Evolutionary conservation across 2,113 vertebrate species (phyloP).

Genomic region (Melanotaenia duboulayi): DNA sequence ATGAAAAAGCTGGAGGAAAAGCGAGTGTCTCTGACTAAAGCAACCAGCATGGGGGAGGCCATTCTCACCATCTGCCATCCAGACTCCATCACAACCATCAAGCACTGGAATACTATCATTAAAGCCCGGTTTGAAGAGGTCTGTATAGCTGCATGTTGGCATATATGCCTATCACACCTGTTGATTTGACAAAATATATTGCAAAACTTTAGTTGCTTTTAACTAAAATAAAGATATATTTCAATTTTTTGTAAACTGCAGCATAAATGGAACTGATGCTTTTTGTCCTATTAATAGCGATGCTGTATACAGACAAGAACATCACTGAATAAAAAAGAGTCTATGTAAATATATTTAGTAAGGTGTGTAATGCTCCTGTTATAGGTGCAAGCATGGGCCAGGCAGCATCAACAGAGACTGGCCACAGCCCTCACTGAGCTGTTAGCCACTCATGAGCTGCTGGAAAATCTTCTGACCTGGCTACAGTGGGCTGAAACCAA

Average conservation of each 20-base stretch:
- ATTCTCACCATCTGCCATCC: slow-evolving; percentile 95
- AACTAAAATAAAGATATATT: not conserved
- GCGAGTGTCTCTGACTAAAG: slow-evolving; percentile 89
- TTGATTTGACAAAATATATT: slow-evolving; percentile 18
- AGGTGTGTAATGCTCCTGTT: not conserved
- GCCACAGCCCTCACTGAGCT: slow-evolving; percentile 89
- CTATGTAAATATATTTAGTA: too few relatives aligned
- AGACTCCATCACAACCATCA: slow-evolving; percentile 97
- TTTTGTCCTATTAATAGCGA: not conserved
- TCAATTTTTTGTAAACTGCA: not conserved
- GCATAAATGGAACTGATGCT: not conserved
- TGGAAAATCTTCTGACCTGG: slow-evolving; percentile 94
- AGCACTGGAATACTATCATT: slow-evolving; percentile 99
- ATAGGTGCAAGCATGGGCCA: slow-evolving; percentile 95
- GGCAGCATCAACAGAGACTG: slow-evolving; percentile 94
- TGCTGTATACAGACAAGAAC: not conserved
- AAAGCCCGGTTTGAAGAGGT: slow-evolving; percentile 98
- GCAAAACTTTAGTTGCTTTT: not conserved
- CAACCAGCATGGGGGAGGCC: slow-evolving; percentile 91
- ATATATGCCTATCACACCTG: slow-evolving; percentile 18
- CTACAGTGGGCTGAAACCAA: slow-evolving; percentile 96
- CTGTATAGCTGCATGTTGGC: slow-evolving; percentile 59
- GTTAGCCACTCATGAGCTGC: slow-evolving; percentile 90
- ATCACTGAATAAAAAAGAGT: not conserved
- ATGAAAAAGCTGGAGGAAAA: slow-evolving; percentile 97